A percentile compares a stretch with the other conserved stretches of the same genome.
phyloP scores from a whole-genome alignment of 2,888 invertebrate genomes.

The Synanthedon tipuliformis region DNA sequence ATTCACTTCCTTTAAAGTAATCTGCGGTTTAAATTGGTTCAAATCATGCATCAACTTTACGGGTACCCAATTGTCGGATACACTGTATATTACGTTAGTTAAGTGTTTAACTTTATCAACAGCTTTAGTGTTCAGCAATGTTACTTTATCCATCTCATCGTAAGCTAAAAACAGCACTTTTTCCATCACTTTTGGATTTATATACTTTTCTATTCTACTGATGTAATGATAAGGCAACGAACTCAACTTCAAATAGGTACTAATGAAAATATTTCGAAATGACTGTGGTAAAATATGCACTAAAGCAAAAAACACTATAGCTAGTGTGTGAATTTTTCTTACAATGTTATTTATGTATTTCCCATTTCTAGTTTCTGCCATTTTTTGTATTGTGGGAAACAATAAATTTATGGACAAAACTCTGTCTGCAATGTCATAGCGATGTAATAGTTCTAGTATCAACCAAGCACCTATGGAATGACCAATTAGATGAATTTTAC shows the following conservation, averaged over 20 bases:
- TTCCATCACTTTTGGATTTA: constrained; percentile 70
- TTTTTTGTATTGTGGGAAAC: constrained; percentile 89
- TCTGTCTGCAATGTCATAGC: constrained; percentile 63
- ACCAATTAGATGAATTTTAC: constrained; percentile 84
- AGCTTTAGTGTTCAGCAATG: constrained; percentile 72
- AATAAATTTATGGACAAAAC: constrained; percentile 78
- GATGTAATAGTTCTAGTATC: constrained; percentile 77
- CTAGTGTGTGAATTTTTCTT: constrained; percentile 33
- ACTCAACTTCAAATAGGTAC: constrained; percentile 64
- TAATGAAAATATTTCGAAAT: constrained; percentile 61
- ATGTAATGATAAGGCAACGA: constrained; percentile 62
- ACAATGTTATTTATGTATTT: constrained; percentile 73
- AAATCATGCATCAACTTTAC: constrained; percentile 76
- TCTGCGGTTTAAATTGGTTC: constrained; percentile 30
- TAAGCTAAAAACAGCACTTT: constrained; percentile 78
- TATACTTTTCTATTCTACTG: constrained; percentile 64
- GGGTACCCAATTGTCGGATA: constrained; percentile 87
- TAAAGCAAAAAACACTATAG: constrained; percentile 51
- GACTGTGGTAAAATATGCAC: constrained; percentile 61
- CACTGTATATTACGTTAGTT: constrained; percentile 79
- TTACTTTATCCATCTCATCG: constrained; percentile 84
- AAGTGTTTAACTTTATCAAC: constrained; percentile 73
- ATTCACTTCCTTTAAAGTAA: constrained; percentile 34
- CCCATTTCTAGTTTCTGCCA: constrained; percentile 83
- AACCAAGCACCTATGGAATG: constrained; percentile 94